A percentile compares a stretch with the other conserved stretches of the same genome.
These are phyloP conservation scores for Jaculus jaculus DNA, from an alignment of 2,113 vertebrate species.

Conservation along the genomic window DNA sequence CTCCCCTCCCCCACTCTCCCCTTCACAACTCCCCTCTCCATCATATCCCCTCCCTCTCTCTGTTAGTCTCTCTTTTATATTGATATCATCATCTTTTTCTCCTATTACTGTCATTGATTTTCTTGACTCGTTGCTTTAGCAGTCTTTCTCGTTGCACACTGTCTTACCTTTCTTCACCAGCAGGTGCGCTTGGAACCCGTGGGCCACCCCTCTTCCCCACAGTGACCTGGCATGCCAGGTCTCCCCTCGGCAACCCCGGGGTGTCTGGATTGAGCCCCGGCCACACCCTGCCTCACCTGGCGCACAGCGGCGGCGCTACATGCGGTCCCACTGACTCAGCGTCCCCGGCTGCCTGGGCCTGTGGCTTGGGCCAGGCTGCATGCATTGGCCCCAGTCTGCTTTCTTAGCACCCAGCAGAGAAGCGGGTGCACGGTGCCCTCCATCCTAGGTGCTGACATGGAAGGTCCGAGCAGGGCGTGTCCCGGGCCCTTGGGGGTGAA, in stretches of 20 bases:
- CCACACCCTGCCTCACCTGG: constrained; percentile 86
- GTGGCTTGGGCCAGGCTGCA: constrained; percentile 78
- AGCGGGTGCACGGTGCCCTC: constrained; percentile 81
- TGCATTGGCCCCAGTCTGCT: constrained; percentile 76
- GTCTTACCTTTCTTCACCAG: constrained; percentile 60
- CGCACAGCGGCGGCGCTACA: constrained; percentile 85
- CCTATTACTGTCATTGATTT: no score
- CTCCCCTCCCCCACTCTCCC: no score
- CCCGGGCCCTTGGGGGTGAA: constrained; percentile 92
- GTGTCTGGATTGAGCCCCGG: constrained; percentile 75
- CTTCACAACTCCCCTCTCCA: no score
- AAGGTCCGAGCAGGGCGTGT: constrained; percentile 93
- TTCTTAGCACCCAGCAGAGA: constrained; percentile 82
- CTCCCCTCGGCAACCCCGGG: constrained; percentile 54
- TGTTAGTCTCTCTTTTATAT: no score
- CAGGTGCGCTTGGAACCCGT: constrained; percentile 62
- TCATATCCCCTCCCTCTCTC: no score
- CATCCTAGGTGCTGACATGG: constrained; percentile 90
- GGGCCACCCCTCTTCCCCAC: constrained; percentile 12
- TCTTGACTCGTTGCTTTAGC: neutral
- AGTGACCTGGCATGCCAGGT: neutral
- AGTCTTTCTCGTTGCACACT: neutral
- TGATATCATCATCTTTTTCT: no score
- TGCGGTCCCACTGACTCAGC: constrained; percentile 84
- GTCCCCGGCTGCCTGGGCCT: constrained; percentile 85